These are phyloP conservation scores for Polydrusus pterygomalis DNA, from an alignment of 2,888 invertebrate genomes.

Conservation along the genomic window DNA sequence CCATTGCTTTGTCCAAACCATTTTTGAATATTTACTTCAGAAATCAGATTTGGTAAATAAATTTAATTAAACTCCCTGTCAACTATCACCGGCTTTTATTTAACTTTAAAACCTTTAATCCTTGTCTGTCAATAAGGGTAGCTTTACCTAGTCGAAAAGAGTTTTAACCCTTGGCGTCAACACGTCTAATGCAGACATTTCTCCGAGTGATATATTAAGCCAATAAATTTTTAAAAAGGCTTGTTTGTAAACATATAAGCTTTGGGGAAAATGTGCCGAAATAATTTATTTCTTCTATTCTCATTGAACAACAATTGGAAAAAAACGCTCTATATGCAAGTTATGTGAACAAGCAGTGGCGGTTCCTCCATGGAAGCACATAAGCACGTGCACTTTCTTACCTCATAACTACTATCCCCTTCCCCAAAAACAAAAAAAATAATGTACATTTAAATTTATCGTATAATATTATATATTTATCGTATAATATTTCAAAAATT, in stretches of 20 bases:
- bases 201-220: constrained; percentile 33
- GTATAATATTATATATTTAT: too few relatives aligned
- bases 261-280: background rate
- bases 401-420: too few relatives aligned
- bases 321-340: too few relatives aligned
- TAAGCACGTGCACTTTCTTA: too few relatives aligned
- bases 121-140: constrained; percentile 41
- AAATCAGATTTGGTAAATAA: constrained; percentile 12
- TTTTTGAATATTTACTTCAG: background rate
- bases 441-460: too few relatives aligned
- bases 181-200: constrained; percentile 20
- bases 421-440: too few relatives aligned
- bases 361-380: too few relatives aligned
- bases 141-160: constrained; percentile 36
- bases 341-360: too few relatives aligned
- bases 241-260: background rate
- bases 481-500: too few relatives aligned
- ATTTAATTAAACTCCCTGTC: constrained; percentile 39
- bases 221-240: constrained; percentile 5
- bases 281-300: background rate
- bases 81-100: constrained; percentile 28
- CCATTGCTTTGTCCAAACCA: too few relatives aligned
- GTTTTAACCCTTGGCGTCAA: constrained; percentile 19
- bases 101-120: constrained; percentile 44
- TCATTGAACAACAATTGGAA: too few relatives aligned